Percentiles rank a stretch among this genome's conserved stretches.
Evolutionary conservation across 1,140 invertebrate genomes (phyloP).

Genomic region (Piezodorus guildinii): DNA sequence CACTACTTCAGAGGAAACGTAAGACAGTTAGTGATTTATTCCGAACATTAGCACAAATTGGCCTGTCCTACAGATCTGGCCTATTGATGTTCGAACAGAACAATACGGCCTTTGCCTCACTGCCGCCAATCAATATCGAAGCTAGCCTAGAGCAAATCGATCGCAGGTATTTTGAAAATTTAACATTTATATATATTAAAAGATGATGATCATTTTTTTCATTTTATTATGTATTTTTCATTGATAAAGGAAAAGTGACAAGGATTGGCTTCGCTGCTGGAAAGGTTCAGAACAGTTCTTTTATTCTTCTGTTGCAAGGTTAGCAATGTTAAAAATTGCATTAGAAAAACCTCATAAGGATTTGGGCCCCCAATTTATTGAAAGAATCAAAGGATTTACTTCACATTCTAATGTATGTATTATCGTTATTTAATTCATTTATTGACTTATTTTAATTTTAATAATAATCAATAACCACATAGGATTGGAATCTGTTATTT

Average conservation of each 20-base stretch:
- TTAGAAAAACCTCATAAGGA: slow-evolving; percentile 56
- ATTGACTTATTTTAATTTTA: not conserved
- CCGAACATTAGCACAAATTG: slow-evolving; percentile 55
- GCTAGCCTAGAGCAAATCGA: slow-evolving; percentile 39
- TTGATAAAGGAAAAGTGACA: slow-evolving; percentile 39
- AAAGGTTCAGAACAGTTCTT: slow-evolving; percentile 63
- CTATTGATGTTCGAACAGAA: slow-evolving; percentile 41
- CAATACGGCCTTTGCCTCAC: slow-evolving; percentile 33
- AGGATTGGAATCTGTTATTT: too few relatives aligned
- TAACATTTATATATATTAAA: not conserved
- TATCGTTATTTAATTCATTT: too few relatives aligned
- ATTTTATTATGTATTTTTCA: not conserved
- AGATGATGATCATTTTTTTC: not conserved
- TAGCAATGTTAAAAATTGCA: slow-evolving; percentile 50
- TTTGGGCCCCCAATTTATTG: slow-evolving; percentile 64
- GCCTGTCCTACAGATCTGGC: slow-evolving; percentile 70
- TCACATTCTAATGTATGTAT: slow-evolving; percentile 35
- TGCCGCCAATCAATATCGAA: slow-evolving; percentile 48
- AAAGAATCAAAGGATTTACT: slow-evolving; percentile 71
- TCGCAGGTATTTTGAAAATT: slow-evolving; percentile 33
- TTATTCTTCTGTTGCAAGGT: slow-evolving; percentile 54
- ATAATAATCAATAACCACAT: not conserved
- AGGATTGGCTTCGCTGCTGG: slow-evolving; percentile 50
- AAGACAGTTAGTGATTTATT: slow-evolving; percentile 74
- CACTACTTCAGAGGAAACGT: slow-evolving; percentile 70